phyloP scores from a whole-genome alignment of 1,140 invertebrate genomes.

The Thalassaphorura encarpata region DNA sequence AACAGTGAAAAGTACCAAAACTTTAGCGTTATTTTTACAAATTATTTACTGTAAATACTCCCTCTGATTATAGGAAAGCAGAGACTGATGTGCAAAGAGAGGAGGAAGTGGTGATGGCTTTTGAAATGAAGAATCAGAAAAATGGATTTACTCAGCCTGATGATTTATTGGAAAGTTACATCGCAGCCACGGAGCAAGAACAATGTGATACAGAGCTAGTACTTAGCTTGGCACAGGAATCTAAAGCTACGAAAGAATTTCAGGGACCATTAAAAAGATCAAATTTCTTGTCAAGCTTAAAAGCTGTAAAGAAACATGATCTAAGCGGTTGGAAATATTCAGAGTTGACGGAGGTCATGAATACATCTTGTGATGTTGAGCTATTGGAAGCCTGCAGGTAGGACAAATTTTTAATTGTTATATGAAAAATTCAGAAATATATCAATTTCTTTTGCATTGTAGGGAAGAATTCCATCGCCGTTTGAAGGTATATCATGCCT shows the following conservation, averaged over 20 bases:
- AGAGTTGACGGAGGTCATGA: slow-evolving; percentile 90
- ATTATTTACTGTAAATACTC: background rate
- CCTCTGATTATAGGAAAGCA: slow-evolving; percentile 48
- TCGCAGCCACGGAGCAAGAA: slow-evolving; percentile 64
- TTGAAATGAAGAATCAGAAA: no score
- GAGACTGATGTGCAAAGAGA: slow-evolving; percentile 80
- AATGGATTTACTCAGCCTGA: no score
- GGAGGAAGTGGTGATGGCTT: slow-evolving; percentile 61
- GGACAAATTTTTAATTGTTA: slow-evolving; percentile 4
- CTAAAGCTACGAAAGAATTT: slow-evolving; percentile 78
- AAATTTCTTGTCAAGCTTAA: slow-evolving; percentile 33
- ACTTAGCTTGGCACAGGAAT: slow-evolving; percentile 77
- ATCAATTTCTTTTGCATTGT: slow-evolving; percentile 35
- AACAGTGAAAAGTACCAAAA: slow-evolving; percentile 62
- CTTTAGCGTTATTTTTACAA: no score
- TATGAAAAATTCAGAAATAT: background rate
- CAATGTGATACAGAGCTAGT: slow-evolving; percentile 87
- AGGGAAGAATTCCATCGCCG: slow-evolving; percentile 93
- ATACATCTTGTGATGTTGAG: slow-evolving; percentile 93
- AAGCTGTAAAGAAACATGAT: slow-evolving; percentile 72
- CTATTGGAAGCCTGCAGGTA: slow-evolving; percentile 55
- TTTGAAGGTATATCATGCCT: slow-evolving; percentile 93
- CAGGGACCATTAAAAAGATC: slow-evolving; percentile 40
- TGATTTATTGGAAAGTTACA: no score
- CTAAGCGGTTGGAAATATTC: slow-evolving; percentile 97